A percentile compares a stretch with the other conserved stretches of the same genome.
Conservation (phyloP, 2,888 invertebrate genomes). For the Homarus gammarus region DNA sequence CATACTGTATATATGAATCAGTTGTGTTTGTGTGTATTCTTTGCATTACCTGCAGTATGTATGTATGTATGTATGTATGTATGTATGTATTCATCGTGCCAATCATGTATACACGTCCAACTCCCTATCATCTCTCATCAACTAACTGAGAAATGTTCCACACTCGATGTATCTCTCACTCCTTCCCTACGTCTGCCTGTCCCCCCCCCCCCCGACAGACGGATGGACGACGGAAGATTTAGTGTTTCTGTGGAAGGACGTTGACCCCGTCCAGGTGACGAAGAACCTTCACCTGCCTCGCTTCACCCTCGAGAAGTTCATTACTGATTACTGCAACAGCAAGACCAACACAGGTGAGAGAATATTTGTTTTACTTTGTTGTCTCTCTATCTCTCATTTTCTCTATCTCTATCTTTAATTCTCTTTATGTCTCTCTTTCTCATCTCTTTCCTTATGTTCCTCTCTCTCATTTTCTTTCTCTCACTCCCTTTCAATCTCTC, state of each 20-base stretch:
- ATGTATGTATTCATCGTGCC: too few species aligned
- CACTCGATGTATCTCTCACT: too few species aligned
- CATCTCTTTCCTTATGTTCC: background rate
- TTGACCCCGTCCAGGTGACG: constrained; percentile 96
- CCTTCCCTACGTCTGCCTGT: background rate
- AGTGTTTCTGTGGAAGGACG: constrained; percentile 94
- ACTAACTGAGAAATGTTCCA: too few species aligned
- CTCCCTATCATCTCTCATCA: too few species aligned
- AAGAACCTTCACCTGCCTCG: constrained; percentile 95
- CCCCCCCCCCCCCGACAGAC: constrained; percentile 82
- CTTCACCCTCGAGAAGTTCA: constrained; percentile 89
- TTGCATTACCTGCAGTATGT: too few species aligned
- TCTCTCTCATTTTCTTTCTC: background rate
- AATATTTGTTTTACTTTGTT: background rate
- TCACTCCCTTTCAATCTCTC: too few species aligned
- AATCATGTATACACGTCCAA: too few species aligned
- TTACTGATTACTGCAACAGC: constrained; percentile 48
- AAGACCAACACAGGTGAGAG: constrained; percentile 47
- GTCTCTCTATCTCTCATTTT: background rate
- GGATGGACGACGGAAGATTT: constrained; percentile 98
- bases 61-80: too few species aligned
- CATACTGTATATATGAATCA: too few species aligned
- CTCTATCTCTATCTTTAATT: constrained; percentile 7
- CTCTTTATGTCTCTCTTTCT: constrained; percentile 7
- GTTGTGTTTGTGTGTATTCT: too few species aligned